Conservation (phyloP, 2,113 vertebrate genomes). For the Scatophagus argus region DNA sequence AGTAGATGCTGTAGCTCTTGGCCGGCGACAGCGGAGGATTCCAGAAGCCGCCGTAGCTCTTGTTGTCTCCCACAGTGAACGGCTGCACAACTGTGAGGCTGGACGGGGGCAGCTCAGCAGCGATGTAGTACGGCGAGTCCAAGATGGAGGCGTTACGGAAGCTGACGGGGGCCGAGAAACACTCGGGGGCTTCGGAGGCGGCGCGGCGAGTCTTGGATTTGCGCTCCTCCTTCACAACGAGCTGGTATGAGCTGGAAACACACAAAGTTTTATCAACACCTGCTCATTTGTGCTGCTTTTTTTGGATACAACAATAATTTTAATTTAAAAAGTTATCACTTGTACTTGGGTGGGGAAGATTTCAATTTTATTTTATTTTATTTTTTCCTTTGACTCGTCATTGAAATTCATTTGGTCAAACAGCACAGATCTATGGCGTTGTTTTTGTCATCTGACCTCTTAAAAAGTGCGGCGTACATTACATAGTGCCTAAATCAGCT, state of each 20-base stretch:
- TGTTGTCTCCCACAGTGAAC: constrained; percentile 97
- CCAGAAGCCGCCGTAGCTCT: constrained; percentile 97
- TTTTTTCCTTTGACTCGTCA: no score
- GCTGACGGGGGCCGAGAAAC: constrained; percentile 92
- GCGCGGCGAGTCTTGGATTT: constrained; percentile 93
- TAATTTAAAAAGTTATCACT: no score
- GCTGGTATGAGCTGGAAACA: constrained; percentile 90
- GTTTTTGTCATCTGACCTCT: background rate
- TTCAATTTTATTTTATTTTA: no score
- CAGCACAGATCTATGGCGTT: background rate
- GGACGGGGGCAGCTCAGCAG: constrained; percentile 91
- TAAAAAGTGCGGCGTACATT: background rate
- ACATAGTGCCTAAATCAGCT: background rate
- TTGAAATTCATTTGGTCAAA: background rate
- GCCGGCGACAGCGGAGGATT: constrained; percentile 94
- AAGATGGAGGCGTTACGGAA: constrained; percentile 92
- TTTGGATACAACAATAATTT: no score
- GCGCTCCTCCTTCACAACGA: constrained; percentile 95
- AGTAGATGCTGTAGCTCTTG: constrained; percentile 99
- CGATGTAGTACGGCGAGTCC: constrained; percentile 94
- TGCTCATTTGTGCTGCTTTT: background rate
- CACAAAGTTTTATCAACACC: background rate
- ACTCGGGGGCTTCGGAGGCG: constrained; percentile 89
- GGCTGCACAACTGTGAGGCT: constrained; percentile 91
- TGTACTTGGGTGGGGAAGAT: background rate